phyloP scores from a whole-genome alignment of 2,888 invertebrate species.

The Euplagia quadripunctaria region DNA sequence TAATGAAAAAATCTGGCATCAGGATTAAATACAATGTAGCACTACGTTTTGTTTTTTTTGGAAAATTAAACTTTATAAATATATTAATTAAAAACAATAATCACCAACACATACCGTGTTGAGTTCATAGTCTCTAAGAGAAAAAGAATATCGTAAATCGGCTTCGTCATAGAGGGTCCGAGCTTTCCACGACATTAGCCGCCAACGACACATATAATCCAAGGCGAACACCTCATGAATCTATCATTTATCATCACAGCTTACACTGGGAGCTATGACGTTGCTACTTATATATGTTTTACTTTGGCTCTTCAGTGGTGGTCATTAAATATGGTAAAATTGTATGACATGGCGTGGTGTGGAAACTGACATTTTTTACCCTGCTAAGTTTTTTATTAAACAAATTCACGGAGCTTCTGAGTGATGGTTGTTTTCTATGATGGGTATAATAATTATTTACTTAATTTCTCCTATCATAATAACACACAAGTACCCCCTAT shows the following conservation, averaged over 20 bases:
- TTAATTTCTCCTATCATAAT: too few species aligned
- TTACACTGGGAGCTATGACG: slow-evolving; percentile 48
- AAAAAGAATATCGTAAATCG: slow-evolving; percentile 25
- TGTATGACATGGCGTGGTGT: not conserved
- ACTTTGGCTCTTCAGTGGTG: slow-evolving; percentile 31
- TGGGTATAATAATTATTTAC: too few species aligned
- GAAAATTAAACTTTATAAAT: too few species aligned
- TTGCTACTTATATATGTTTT: slow-evolving; percentile 43
- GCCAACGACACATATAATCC: slow-evolving; percentile 82
- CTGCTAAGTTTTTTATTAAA: too few species aligned
- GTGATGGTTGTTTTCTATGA: too few species aligned
- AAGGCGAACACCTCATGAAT: slow-evolving; percentile 78
- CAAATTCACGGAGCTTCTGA: too few species aligned
- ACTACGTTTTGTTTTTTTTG: too few species aligned
- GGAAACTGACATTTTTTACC: not conserved
- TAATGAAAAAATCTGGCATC: too few species aligned
- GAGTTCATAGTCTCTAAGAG: slow-evolving; percentile 18
- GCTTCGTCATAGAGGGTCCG: slow-evolving; percentile 44
- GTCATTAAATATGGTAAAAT: not conserved
- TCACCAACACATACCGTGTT: not conserved
- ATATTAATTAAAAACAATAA: too few species aligned
- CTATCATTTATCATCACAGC: slow-evolving; percentile 78
- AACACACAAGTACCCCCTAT: too few species aligned
- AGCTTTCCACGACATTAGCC: slow-evolving; percentile 74
- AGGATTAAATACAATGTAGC: too few species aligned